Percentiles rank a stretch among this genome's conserved stretches.
These are phyloP conservation scores for Drosophila mercatorum DNA, from an alignment of 2,888 invertebrate species.

Conservation along the genomic window DNA sequence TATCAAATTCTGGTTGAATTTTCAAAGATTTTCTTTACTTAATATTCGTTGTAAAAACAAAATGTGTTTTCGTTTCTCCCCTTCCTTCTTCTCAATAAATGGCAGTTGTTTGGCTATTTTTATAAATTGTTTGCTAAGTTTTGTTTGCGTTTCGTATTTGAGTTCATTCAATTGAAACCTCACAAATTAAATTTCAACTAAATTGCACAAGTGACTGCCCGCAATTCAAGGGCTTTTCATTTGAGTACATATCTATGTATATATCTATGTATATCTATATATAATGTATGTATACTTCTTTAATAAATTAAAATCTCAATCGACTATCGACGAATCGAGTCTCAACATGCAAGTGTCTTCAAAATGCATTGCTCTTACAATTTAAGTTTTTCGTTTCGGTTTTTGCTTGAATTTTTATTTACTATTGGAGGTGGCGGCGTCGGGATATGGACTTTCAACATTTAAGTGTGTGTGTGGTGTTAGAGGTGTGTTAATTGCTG, in stretches of 20 bases:
- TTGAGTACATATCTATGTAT: background rate
- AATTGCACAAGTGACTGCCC: constrained; percentile 75
- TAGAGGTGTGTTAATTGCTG: constrained; percentile 37
- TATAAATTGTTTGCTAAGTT: constrained; percentile 42
- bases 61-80: constrained; percentile 14
- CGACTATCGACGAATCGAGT: constrained; percentile 49
- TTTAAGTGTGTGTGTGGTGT: constrained; percentile 31
- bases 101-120: constrained; percentile 78
- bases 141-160: constrained; percentile 23
- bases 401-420: constrained; percentile 46
- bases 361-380: constrained; percentile 39
- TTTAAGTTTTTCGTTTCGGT: constrained; percentile 5
- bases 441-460: constrained; percentile 71
- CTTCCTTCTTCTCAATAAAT: constrained; percentile 53
- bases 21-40: constrained; percentile 13
- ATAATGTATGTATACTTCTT: constrained; percentile 6
- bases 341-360: constrained; percentile 47
- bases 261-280: background rate
- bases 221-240: constrained; percentile 26
- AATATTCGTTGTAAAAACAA: constrained; percentile 38
- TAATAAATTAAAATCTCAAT: constrained; percentile 43
- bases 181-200: constrained; percentile 59
- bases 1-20: constrained; percentile 66
- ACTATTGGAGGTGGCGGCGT: constrained; percentile 78
- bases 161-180: constrained; percentile 64